Evolutionary conservation across 2,797 vertebrate genomes (phyloP).

Genomic region (Pachyuromys duprasi): DNA sequence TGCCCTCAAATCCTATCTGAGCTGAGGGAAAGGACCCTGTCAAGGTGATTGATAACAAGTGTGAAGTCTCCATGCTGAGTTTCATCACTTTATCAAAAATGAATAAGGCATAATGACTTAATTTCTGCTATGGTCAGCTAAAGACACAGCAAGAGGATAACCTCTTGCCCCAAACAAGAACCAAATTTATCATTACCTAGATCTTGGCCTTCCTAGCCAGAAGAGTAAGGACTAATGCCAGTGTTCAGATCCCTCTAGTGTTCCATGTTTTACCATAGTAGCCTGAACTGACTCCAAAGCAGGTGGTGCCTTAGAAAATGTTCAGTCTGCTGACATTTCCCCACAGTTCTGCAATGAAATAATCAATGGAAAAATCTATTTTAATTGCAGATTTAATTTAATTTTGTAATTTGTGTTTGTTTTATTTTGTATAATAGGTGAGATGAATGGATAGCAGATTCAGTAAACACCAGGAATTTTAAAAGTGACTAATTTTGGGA

Average conservation of each 20-base stretch:
- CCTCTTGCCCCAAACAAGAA: neutral
- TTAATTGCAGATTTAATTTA: constrained; percentile 33
- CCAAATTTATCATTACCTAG: neutral
- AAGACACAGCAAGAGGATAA: neutral
- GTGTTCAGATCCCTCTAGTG: neutral
- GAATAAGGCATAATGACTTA: neutral
- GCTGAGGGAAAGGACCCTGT: neutral
- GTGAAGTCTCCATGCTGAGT: neutral
- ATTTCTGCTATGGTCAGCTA: neutral
- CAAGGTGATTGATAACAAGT: neutral
- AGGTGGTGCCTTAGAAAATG: neutral
- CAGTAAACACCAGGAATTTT: neutral
- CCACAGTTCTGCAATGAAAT: neutral
- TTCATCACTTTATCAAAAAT: neutral
- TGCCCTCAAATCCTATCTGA: neutral
- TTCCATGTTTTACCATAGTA: neutral
- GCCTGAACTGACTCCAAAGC: neutral
- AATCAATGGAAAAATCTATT: neutral
- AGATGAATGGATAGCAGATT: neutral
- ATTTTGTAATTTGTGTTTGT: neutral
- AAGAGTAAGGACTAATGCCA: neutral
- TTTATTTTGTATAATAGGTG: neutral
- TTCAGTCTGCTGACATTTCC: neutral
- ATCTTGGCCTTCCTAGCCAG: neutral
- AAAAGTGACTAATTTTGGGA: neutral